Evolutionary conservation across 2,888 invertebrate genomes (phyloP).

Genomic region (Sycophila texana): DNA sequence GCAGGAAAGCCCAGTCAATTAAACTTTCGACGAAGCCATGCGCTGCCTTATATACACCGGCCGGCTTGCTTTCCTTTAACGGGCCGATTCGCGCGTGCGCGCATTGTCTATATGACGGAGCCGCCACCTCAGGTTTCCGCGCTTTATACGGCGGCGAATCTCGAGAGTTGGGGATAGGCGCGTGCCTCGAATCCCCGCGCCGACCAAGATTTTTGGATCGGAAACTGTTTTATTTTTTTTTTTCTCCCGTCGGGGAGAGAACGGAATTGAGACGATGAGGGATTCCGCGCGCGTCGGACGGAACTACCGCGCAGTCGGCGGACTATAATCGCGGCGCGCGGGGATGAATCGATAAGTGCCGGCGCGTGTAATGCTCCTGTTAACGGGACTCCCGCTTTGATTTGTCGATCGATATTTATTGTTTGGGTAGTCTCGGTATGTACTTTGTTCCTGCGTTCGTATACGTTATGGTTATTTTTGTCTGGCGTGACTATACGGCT

Average conservation of each 20-base stretch:
- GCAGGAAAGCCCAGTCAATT: not conserved
- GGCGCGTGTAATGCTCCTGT: not conserved
- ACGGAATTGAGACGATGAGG: not conserved
- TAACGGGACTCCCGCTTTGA: not conserved
- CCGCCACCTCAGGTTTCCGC: conserved; percentile 27
- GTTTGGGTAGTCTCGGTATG: too few relatives aligned
- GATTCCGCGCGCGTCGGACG: not conserved
- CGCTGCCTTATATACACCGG: not conserved
- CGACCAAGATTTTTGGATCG: not conserved
- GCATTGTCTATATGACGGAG: not conserved
- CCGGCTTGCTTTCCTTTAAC: conserved; percentile 37
- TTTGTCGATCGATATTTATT: conserved; percentile 1
- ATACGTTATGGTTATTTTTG: too few relatives aligned
- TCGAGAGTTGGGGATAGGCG: not conserved
- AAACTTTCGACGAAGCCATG: not conserved
- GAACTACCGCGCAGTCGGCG: not conserved
- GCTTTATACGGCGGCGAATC: conserved; percentile 5
- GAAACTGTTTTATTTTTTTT: not conserved
- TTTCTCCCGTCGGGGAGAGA: not conserved
- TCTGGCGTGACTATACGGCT: too few relatives aligned
- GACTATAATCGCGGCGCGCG: not conserved
- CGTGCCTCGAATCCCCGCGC: not conserved
- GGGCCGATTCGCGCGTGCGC: not conserved
- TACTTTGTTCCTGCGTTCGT: too few relatives aligned
- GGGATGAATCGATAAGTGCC: not conserved